Evolutionary conservation across 2,113 vertebrate species (phyloP).

Genomic region (Embiotoca jacksoni): DNA sequence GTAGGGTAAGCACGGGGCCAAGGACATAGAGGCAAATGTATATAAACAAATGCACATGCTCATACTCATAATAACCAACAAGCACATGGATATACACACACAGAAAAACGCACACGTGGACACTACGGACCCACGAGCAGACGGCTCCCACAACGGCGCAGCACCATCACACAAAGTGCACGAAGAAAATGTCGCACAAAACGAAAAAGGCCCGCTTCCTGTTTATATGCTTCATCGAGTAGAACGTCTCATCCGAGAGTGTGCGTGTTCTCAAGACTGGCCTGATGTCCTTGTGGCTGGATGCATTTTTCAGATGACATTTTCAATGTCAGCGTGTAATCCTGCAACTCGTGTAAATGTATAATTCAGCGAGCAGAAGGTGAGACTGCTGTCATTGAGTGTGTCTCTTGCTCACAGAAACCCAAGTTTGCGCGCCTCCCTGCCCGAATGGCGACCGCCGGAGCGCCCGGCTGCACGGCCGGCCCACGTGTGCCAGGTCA

Average conservation of each 20-base stretch:
- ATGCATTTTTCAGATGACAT: slow-evolving; percentile 69
- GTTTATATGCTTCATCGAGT: slow-evolving; percentile 65
- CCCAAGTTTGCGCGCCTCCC: slow-evolving; percentile 9
- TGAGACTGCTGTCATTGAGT: slow-evolving; percentile 51
- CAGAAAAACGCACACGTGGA: background rate
- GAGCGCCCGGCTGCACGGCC: background rate
- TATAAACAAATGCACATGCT: slow-evolving; percentile 12
- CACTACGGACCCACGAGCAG: background rate
- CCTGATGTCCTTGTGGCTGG: slow-evolving; percentile 59
- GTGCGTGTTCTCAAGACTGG: slow-evolving; percentile 34
- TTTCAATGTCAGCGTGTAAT: slow-evolving; percentile 66
- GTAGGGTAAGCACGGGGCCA: slow-evolving; percentile 55
- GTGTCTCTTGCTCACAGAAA: too few species aligned
- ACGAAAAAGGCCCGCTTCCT: slow-evolving; percentile 54
- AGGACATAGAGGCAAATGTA: slow-evolving; percentile 56
- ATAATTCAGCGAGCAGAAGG: slow-evolving; percentile 68
- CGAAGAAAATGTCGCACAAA: slow-evolving; percentile 2
- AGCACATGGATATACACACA: background rate
- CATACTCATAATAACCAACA: background rate
- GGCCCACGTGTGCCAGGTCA: background rate
- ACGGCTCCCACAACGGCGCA: background rate
- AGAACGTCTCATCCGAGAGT: slow-evolving; percentile 42
- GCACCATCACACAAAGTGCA: background rate
- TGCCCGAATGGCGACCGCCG: slow-evolving; percentile 34
- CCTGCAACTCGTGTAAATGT: slow-evolving; percentile 65